These are phyloP conservation scores for Palloptera scutellata DNA, from an alignment of 2,888 invertebrate species.

Conservation along the genomic window DNA sequence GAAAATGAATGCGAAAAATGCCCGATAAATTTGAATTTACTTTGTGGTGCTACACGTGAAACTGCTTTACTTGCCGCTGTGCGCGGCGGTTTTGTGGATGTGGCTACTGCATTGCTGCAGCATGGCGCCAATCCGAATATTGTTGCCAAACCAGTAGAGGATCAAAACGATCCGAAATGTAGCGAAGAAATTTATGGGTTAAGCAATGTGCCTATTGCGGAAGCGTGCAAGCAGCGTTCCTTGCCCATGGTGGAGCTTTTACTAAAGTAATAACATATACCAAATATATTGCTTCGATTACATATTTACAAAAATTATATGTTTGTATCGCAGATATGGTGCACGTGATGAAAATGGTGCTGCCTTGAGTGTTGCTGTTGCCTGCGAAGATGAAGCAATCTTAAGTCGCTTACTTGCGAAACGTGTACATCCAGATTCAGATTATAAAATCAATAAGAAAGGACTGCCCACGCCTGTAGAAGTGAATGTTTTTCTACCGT, in stretches of 20 bases:
- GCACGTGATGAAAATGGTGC: conserved; percentile 87
- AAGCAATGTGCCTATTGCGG: conserved; percentile 62
- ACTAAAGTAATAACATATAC: conserved; percentile 50
- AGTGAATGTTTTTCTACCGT: conserved; percentile 61
- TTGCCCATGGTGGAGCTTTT: conserved; percentile 61
- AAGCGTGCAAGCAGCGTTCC: conserved; percentile 63
- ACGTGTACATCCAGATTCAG: conserved; percentile 89
- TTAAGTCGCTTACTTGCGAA: conserved; percentile 85
- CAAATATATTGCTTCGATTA: not conserved
- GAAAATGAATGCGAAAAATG: conserved; percentile 65
- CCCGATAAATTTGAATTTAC: conserved; percentile 77
- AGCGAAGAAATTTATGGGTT: conserved; percentile 64
- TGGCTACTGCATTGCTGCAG: conserved; percentile 74
- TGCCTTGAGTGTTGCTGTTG: conserved; percentile 80
- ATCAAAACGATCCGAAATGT: conserved; percentile 63
- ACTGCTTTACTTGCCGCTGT: conserved; percentile 86
- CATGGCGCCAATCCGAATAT: conserved; percentile 86
- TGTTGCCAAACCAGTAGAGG: conserved; percentile 65
- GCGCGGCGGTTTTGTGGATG: conserved; percentile 76
- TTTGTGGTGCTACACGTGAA: conserved; percentile 80
- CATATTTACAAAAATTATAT: not conserved
- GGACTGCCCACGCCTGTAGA: conserved; percentile 70
- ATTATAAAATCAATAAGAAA: conserved; percentile 91
- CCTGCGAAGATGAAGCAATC: conserved; percentile 77
- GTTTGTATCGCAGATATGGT: conserved; percentile 67